A percentile compares a stretch with the other conserved stretches of the same genome.
Evolutionary conservation across 2,888 invertebrate genomes (phyloP).

Genomic region (Eustalomyia histrio): DNA sequence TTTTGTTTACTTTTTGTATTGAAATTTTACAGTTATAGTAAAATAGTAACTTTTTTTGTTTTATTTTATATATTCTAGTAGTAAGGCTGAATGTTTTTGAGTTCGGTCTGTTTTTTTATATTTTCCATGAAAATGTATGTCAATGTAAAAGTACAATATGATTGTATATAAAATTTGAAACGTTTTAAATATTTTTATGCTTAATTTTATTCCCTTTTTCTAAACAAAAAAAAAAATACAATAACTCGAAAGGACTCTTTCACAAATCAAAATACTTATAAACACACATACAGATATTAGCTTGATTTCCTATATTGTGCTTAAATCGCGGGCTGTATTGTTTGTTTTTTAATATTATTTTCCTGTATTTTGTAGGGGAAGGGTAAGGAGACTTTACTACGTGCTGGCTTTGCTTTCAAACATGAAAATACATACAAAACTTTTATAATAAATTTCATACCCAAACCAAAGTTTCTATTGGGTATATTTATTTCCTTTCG

Average conservation of each 20-base stretch:
- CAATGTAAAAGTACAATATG: constrained; percentile 30
- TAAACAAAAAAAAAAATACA: background rate
- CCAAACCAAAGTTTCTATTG: too few species aligned
- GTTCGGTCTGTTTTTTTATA: constrained; percentile 14
- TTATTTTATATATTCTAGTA: too few species aligned
- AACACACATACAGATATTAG: background rate
- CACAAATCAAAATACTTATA: background rate
- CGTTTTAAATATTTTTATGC: background rate
- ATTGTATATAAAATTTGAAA: background rate
- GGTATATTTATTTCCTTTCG: too few species aligned
- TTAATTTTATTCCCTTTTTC: background rate
- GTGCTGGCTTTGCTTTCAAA: too few species aligned
- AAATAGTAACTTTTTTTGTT: too few species aligned
- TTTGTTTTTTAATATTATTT: constrained; percentile 7
- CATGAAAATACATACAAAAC: too few species aligned
- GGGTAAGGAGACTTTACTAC: background rate
- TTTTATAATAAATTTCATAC: too few species aligned
- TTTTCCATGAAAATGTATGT: constrained; percentile 36
- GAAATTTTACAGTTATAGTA: too few species aligned
- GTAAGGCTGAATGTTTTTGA: constrained; percentile 30
- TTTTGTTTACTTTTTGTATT: too few species aligned
- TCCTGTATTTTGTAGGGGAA: background rate
- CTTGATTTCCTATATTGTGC: constrained; percentile 6
- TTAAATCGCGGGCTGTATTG: constrained; percentile 6
- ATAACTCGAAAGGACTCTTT: background rate